Percentiles rank a stretch among this genome's conserved stretches.
These are phyloP conservation scores for Hoplodrina ambigua DNA, from an alignment of 2,888 invertebrate genomes.

Conservation along the genomic window DNA sequence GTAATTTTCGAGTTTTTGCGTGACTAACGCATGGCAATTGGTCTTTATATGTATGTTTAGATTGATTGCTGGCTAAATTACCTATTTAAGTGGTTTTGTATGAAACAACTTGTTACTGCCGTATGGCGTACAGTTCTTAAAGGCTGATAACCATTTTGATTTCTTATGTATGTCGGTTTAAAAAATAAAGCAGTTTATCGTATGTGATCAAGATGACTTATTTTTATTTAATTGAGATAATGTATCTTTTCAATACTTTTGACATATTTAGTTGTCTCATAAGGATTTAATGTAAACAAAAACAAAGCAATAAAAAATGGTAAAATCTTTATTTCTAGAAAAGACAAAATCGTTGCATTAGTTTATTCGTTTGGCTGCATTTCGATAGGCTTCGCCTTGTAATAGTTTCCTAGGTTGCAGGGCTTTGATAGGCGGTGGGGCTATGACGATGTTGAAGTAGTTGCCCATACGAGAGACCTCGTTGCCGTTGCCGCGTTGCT, in stretches of 20 bases:
- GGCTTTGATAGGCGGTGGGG: constrained; percentile 86
- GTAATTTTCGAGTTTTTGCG: no score
- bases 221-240: neutral
- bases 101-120: constrained; percentile 9
- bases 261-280: neutral
- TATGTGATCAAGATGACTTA: constrained; percentile 1
- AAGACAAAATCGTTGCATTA: constrained; percentile 22
- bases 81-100: constrained; percentile 1
- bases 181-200: neutral
- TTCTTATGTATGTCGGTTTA: neutral
- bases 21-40: no score
- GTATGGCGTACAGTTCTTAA: neutral
- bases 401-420: constrained; percentile 83
- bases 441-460: constrained; percentile 88
- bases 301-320: constrained; percentile 16
- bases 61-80: constrained; percentile 5
- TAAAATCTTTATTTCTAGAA: constrained; percentile 36
- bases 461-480: constrained; percentile 87
- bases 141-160: constrained; percentile 3
- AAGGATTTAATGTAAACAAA: constrained; percentile 6
- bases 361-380: constrained; percentile 69
- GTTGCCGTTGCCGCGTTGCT: constrained; percentile 71
- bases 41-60: no score
- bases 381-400: constrained; percentile 70
- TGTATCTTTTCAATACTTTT: neutral